Base-by-base conservation (phyloP, 1,140 invertebrate genomes). In the Maconellicoccus hirsutus region DNA sequence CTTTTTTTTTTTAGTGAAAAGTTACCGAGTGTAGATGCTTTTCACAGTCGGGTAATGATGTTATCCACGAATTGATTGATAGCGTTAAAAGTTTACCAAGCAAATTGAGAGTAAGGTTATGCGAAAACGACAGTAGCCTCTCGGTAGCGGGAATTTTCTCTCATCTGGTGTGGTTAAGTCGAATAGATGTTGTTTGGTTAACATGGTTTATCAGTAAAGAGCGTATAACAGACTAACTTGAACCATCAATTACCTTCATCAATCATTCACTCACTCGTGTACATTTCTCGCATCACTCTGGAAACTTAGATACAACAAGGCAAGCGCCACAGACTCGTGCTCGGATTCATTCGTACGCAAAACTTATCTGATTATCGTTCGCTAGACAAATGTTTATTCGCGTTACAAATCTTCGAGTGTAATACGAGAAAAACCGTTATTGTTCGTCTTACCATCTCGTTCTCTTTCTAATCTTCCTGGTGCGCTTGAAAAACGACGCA, bases 201-300 rank as follows among this genome's bases (percentile, higher is more conserved):
- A 59, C 16, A 59, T 59, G 52, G 52, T 59, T 59, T 59, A 59
- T 59, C 52, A 59, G 52, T 59, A 59, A 59, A 59, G 52, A 59
- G 52, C 52, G 52, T 59, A 59, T 59, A 59, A 59, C 52, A 59
- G 52, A 59, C 52, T 59, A 59, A 59, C 52, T 59, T 59, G 52
- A 59, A 22, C 52, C 52, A 59, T 59, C 52, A 59, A 59, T 59
- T 59, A 59, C 21, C 16, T 59, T 59, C 52, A 59, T 59, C 52
- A 59, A 59, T 59, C 52, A 59, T 59, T 59, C 52, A 19, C 52
- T 59, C 52, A 22, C 21, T 59, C 52, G 52, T 22, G 16, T 22
- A 59, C 21, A 19, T 33, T 12, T 33, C 29, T 3, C 29, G 12
- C 29, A 33, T 33, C 29, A 33, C 29, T 33, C 29, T 33, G 4